Evolutionary conservation across 2,113 vertebrate genomes (phyloP).

Genomic region (Silurus asotus): DNA sequence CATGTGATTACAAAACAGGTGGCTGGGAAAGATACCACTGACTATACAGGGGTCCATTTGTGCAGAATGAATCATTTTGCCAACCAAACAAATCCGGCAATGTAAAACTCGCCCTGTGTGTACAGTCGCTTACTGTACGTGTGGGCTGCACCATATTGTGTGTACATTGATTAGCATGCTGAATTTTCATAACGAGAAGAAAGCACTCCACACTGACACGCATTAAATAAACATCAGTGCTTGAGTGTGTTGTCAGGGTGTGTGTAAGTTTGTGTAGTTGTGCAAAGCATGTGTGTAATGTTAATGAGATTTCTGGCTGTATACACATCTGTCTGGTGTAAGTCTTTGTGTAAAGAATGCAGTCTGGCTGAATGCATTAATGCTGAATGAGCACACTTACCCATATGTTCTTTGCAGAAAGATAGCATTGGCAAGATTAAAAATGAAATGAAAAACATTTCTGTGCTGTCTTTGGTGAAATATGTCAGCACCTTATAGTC

Average conservation of each 20-base stretch:
- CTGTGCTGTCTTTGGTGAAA: neutral
- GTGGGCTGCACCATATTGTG: neutral
- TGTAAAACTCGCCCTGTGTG: conserved; percentile 21
- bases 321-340: conserved; percentile 10
- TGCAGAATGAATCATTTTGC: conserved; percentile 16
- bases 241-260: neutral
- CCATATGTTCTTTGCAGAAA: neutral
- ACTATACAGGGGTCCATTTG: conserved; percentile 13
- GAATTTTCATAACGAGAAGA: conserved; percentile 27
- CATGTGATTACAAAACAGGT: conserved; percentile 46
- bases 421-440: neutral
- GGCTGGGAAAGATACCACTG: conserved; percentile 33
- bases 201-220: conserved; percentile 14
- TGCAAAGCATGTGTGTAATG: conserved; percentile 17
- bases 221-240: conserved; percentile 36
- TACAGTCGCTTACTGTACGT: neutral
- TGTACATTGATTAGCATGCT: conserved; percentile 25
- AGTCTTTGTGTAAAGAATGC: conserved; percentile 11
- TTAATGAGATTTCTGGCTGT: conserved; percentile 29
- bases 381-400: conserved; percentile 15
- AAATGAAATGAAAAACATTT: neutral
- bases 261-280: conserved; percentile 1
- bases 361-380: conserved; percentile 20
- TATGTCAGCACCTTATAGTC: neutral
- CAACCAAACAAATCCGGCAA: neutral